A percentile compares a stretch with the other conserved stretches of the same genome.
These are phyloP conservation scores for Pseudorhombus dupliciocellatus DNA, from an alignment of 2,113 vertebrate genomes.

Conservation along the genomic window DNA sequence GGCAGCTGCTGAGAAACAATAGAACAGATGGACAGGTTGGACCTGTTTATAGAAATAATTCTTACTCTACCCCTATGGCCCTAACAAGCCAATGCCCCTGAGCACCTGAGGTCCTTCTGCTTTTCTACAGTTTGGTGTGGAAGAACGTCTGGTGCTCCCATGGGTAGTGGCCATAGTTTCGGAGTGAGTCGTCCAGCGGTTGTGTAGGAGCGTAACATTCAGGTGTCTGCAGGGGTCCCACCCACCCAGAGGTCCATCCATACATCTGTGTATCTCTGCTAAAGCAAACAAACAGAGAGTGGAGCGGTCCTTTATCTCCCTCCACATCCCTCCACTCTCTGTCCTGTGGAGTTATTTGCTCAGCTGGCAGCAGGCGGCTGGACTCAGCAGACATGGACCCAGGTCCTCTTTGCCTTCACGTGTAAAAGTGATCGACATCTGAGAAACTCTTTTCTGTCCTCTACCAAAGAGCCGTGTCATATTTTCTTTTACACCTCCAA, in stretches of 20 bases:
- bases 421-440: conserved; percentile 37
- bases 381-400: conserved; percentile 2
- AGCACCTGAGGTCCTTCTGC: background rate
- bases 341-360: conserved; percentile 70
- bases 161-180: background rate
- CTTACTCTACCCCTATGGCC: too few relatives aligned
- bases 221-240: conserved; percentile 13
- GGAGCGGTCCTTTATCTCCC: conserved; percentile 40
- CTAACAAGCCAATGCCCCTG: background rate
- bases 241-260: conserved; percentile 2
- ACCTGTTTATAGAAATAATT: too few relatives aligned
- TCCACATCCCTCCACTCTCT: conserved; percentile 25
- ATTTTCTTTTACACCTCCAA: conserved; percentile 65
- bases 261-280: conserved; percentile 21
- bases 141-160: background rate
- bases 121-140: background rate
- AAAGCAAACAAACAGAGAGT: conserved; percentile 51
- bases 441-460: conserved; percentile 22
- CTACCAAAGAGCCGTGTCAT: conserved; percentile 32
- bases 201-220: background rate
- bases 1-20: too few relatives aligned
- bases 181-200: conserved; percentile 7
- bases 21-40: too few relatives aligned
- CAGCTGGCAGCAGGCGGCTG: conserved; percentile 69
- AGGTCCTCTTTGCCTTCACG: conserved; percentile 23